phyloP scores from a whole-genome alignment of 2,113 vertebrate species.

The Camelus bactrianus region DNA sequence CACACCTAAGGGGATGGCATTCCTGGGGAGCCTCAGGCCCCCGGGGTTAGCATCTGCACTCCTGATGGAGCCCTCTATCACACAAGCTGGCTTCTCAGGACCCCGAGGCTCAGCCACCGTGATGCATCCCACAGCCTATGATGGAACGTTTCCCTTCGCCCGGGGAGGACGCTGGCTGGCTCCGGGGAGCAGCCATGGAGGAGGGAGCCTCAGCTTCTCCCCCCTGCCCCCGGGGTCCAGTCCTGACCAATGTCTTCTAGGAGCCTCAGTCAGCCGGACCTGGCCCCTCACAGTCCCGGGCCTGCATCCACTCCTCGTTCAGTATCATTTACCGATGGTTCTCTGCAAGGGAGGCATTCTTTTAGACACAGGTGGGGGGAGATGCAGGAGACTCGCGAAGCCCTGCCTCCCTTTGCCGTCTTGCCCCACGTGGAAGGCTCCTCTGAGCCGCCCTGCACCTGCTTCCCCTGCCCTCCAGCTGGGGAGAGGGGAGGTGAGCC shows the following conservation, averaged over 20 bases:
- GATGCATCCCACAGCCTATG: accelerated
- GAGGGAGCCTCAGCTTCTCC: neutral
- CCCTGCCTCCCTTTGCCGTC: too few species aligned
- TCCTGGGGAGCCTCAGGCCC: neutral
- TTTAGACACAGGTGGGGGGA: neutral
- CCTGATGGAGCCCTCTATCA: neutral
- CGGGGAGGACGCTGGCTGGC: neutral
- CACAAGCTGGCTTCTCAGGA: neutral
- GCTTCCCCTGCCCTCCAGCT: neutral
- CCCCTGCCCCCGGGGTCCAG: neutral
- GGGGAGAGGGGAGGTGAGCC: neutral
- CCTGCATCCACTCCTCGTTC: accelerated
- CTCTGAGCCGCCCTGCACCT: neutral
- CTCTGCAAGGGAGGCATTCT: neutral
- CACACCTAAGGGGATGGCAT: accelerated
- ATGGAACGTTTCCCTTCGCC: accelerated
- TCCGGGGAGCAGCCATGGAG: neutral
- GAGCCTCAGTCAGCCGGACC: neutral
- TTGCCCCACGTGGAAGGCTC: accelerated
- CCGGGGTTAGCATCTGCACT: neutral
- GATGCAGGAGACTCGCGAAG: accelerated
- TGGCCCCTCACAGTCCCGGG: accelerated
- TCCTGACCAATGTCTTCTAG: neutral
- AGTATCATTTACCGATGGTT: accelerated
- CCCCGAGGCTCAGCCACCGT: too few species aligned